These are phyloP conservation scores for Erebia aethiops DNA, from an alignment of 2,888 invertebrate genomes.

Conservation along the genomic window DNA sequence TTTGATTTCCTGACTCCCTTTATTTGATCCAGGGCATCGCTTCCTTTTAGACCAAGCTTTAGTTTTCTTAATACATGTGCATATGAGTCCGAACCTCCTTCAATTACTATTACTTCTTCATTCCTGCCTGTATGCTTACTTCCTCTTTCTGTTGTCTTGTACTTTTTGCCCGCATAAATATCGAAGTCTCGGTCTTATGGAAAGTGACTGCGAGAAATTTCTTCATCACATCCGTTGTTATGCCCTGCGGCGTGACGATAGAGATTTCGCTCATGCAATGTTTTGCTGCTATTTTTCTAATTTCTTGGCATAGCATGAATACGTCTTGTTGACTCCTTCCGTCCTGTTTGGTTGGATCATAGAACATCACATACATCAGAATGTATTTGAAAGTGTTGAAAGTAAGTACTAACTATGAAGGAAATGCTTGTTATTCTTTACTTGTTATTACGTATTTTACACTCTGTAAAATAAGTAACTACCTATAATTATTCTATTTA, in stretches of 20 bases:
- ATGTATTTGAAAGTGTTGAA: too few relatives aligned
- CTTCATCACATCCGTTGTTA: not conserved
- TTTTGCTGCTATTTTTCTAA: not conserved
- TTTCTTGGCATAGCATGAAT: not conserved
- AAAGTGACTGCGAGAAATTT: not conserved
- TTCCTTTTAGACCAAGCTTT: not conserved
- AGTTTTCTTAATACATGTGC: not conserved
- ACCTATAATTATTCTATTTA: too few relatives aligned
- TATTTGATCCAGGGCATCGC: not conserved
- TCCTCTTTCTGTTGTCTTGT: not conserved
- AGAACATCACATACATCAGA: not conserved
- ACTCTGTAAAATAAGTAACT: too few relatives aligned
- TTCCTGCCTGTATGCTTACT: too few relatives aligned
- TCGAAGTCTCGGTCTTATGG: not conserved
- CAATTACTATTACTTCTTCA: constrained; percentile 4
- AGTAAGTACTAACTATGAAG: too few relatives aligned
- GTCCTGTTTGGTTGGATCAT: not conserved
- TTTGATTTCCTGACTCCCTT: constrained; percentile 4
- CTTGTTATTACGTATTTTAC: too few relatives aligned
- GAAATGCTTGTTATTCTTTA: too few relatives aligned
- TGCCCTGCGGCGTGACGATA: not conserved
- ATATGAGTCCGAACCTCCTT: constrained; percentile 1
- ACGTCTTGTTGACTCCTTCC: not conserved
- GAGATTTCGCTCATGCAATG: not conserved
- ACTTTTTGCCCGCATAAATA: not conserved